Conservation (phyloP, 2,113 vertebrate species). For the Xyrauchen texanus region DNA sequence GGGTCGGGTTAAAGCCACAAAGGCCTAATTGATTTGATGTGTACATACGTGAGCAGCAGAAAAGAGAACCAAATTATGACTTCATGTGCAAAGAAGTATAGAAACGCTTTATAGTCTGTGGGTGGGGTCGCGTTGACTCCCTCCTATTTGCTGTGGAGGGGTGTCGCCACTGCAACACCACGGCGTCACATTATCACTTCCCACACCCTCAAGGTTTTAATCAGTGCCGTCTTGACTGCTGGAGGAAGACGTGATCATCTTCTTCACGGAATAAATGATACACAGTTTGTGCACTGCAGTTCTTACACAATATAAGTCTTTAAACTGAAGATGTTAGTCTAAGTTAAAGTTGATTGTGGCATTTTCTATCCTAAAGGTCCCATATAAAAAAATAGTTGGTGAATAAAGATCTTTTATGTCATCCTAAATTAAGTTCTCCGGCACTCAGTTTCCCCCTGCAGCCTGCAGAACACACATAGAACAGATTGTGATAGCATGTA, state of each 20-base stretch:
- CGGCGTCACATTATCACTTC: constrained; percentile 58
- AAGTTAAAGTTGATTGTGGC: neutral
- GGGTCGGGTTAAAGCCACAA: constrained; percentile 60
- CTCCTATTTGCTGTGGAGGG: constrained; percentile 57
- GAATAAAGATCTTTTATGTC: constrained; percentile 19
- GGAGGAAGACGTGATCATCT: constrained; percentile 62
- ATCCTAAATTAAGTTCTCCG: neutral
- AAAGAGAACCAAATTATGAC: constrained; percentile 61
- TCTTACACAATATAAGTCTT: neutral
- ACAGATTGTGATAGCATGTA: no score
- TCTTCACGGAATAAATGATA: constrained; percentile 68
- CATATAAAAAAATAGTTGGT: neutral
- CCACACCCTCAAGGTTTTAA: constrained; percentile 62
- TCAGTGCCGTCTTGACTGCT: constrained; percentile 69
- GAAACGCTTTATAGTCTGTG: constrained; percentile 67
- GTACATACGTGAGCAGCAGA: constrained; percentile 68
- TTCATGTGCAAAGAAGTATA: constrained; percentile 55
- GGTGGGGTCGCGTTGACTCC: constrained; percentile 59
- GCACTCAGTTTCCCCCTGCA: neutral
- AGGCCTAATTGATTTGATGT: constrained; percentile 77
- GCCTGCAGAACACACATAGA: neutral
- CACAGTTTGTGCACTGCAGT: constrained; percentile 16
- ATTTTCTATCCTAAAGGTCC: neutral
- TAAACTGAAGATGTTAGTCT: neutral
- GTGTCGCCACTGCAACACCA: constrained; percentile 62